Evolutionary conservation across 64 coral and sea anemone species (phyloP), one percentile per base, ranked within the genome.

Genomic region (Pocillopora verrucosa): DNA sequence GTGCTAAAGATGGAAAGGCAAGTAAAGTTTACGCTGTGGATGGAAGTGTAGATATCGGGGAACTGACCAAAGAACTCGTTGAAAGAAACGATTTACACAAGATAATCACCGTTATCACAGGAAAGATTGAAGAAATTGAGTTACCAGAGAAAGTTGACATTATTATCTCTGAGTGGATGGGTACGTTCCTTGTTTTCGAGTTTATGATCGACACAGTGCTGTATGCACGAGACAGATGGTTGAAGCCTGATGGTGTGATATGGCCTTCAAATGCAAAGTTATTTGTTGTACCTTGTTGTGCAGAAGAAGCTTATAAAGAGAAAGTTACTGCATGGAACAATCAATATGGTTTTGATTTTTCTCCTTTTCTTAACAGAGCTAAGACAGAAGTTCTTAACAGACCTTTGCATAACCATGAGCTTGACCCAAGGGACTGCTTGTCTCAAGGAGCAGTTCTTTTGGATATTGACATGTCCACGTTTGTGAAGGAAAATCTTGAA

Each of bases 111-210:
- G 97, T 99, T 2, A 79, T 93, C 15, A 86, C 91, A 74, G 94
- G 97, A 5, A 93, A 89, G 80, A 91, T 99, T 22, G 97, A 99
- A 84, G 91, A 95, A 59, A n/a, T 95, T 36, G 83, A 95, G 77
- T 76, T 95, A 38, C 91, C 97, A 57, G 97, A 99, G 73, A 93
- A 90, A 91, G 97, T 99, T 19, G 97, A 99, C 59, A 26, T 99
- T 34, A 93, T 99, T 45, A 87, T 99, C 63, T 99, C 97, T 11
- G 97, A 99, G 75, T 99, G 97, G 97, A 99, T 99, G 97, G 97
- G 97, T 16, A 99, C 94, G 6, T 99, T 95, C 73, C 45, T 99
- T 60, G 72, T 99, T 11, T 99, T 99, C 80, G 97, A 99, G 85
- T 99, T 93, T 65, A 99, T 99, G 97, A 88, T 99, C 15, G 94